Evolutionary conservation across 2,888 invertebrate species (phyloP).

Genomic region (Andrena fulva): DNA sequence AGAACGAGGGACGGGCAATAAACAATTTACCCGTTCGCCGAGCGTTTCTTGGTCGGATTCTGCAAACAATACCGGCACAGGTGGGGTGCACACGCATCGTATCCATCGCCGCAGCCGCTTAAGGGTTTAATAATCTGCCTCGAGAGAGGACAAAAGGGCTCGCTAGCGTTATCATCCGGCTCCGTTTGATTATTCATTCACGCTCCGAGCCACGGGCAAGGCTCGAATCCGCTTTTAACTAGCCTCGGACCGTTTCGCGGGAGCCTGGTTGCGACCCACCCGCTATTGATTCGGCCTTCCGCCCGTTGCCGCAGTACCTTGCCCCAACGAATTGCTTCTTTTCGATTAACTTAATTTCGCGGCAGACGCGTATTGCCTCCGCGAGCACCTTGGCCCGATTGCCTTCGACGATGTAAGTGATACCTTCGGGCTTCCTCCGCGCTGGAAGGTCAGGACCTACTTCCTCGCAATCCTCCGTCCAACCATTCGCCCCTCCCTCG

Average conservation of each 20-base stretch:
- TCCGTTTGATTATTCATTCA: conserved; percentile 58
- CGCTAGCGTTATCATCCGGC: conserved; percentile 43
- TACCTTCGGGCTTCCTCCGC: background rate
- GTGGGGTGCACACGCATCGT: conserved; percentile 9
- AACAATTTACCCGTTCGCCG: conserved; percentile 32
- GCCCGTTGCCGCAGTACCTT: conserved; percentile 51
- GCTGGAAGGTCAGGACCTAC: background rate
- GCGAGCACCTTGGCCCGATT: conserved; percentile 27
- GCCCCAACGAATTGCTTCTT: conserved; percentile 62
- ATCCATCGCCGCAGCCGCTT: conserved; percentile 36
- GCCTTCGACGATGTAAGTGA: conserved; percentile 37
- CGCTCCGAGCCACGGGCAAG: conserved; percentile 38
- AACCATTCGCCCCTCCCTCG: background rate
- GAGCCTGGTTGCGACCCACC: conserved; percentile 36
- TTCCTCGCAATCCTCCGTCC: background rate
- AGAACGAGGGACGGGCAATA: conserved; percentile 3
- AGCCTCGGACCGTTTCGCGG: conserved; percentile 27
- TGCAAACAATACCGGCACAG: conserved; percentile 28
- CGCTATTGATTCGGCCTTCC: conserved; percentile 59
- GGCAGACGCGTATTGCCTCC: conserved; percentile 48
- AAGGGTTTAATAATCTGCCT: conserved; percentile 59
- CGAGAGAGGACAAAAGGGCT: conserved; percentile 51
- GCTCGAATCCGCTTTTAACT: conserved; percentile 49
- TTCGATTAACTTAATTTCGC: conserved; percentile 69
- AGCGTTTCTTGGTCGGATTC: conserved; percentile 4